A percentile compares a stretch with the other conserved stretches of the same genome.
phyloP scores from a whole-genome alignment of 2,797 vertebrate species.

The Botia almorhae region DNA sequence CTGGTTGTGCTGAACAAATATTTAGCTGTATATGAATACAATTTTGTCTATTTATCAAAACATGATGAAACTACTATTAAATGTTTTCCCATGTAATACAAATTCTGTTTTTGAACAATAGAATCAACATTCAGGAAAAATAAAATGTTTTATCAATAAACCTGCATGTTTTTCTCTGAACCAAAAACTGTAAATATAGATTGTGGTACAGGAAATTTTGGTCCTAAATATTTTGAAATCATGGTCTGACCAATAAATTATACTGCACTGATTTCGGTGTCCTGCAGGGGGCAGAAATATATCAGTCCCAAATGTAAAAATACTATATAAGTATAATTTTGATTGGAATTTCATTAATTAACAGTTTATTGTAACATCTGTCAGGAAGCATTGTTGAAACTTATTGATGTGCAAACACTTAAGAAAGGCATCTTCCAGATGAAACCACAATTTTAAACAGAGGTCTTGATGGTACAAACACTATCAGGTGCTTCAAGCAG shows the following conservation, averaged over 20 bases:
- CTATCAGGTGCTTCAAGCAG: background rate
- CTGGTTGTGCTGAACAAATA: conserved; percentile 11
- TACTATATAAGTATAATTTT: background rate
- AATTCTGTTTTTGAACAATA: background rate
- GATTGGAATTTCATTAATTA: background rate
- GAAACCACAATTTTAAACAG: background rate
- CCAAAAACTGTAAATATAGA: background rate
- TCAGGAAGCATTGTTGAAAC: conserved; percentile 2
- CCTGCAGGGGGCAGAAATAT: background rate
- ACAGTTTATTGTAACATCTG: background rate
- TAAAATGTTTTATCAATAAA: too few relatives aligned
- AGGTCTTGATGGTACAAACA: background rate
- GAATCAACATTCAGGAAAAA: background rate
- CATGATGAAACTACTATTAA: background rate
- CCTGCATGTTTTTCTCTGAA: too few relatives aligned
- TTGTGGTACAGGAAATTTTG: too few relatives aligned
- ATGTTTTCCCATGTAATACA: background rate
- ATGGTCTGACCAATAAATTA: background rate
- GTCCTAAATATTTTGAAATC: conserved; percentile 12
- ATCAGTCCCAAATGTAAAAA: background rate
- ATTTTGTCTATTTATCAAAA: conserved; percentile 16
- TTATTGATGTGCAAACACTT: conserved; percentile 9
- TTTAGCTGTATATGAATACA: background rate
- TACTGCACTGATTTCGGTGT: background rate
- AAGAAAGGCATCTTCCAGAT: background rate